These are phyloP conservation scores for Lathronympha strigana DNA, from an alignment of 2,888 invertebrate genomes.

Conservation along the genomic window DNA sequence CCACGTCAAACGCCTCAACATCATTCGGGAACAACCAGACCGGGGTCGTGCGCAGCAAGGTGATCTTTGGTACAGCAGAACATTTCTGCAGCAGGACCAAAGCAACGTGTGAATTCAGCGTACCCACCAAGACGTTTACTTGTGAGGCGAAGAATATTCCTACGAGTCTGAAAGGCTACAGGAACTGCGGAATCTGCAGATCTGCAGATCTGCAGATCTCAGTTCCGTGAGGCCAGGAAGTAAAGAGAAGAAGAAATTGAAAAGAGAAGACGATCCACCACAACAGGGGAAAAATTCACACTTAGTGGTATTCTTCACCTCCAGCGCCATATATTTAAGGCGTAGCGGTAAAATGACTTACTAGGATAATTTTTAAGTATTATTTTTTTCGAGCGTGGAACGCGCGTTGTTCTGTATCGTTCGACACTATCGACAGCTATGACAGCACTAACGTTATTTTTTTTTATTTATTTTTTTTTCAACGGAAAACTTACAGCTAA, in stretches of 20 bases:
- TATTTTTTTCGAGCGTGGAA: too few relatives aligned
- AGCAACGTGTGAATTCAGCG: conserved; percentile 25
- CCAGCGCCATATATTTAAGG: neutral
- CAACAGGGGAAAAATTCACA: neutral
- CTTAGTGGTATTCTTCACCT: neutral
- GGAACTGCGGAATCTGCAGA: neutral
- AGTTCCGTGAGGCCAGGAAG: neutral
- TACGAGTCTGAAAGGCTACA: neutral
- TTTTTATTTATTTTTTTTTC: too few relatives aligned
- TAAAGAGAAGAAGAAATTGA: neutral
- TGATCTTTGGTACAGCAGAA: conserved; percentile 12
- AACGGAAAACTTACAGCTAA: too few relatives aligned
- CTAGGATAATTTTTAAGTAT: too few relatives aligned
- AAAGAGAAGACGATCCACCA: neutral
- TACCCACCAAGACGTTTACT: conserved; percentile 8
- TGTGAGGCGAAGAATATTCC: conserved; percentile 1
- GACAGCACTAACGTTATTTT: too few relatives aligned
- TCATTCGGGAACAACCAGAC: conserved; percentile 20
- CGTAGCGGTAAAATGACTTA: neutral
- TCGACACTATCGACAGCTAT: too few relatives aligned
- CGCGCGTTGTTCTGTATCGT: too few relatives aligned
- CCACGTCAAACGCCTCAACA: neutral
- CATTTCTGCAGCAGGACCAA: conserved; percentile 15
- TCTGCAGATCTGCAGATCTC: too few relatives aligned
- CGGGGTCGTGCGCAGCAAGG: conserved; percentile 13